Evolutionary conservation across 1,140 invertebrate genomes (phyloP), one percentile per base, ranked within the genome.

Genomic region (Lamellibrachia luymesi): DNA sequence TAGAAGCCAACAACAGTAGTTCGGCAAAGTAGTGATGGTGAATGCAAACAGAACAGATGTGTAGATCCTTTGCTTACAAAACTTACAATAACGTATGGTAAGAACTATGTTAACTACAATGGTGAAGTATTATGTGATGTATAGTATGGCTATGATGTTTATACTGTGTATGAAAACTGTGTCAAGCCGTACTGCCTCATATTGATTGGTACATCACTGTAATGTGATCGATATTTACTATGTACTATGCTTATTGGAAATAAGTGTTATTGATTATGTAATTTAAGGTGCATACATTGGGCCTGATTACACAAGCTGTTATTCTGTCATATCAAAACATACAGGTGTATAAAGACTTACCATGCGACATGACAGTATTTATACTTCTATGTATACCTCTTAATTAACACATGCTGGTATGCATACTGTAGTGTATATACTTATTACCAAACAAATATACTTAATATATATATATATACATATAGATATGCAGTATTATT

Each of bases 381-480:
- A 22, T 92, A 27, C 13, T 50, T 49, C 27, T 90, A 49, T 51
- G n/a, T 27, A 93, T 27, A 38, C 56, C 38, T 51, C 49, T 38
- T 51, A 90, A 1, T 91, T 93, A 64, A 27, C 89, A 93, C 90
- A 22, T n/a, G 8, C 90, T 93, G 50, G 89, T 89, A 4, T 93
- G 8, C 56, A 51, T 92, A 50, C 91, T 25, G 25, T 27, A 50
- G 4, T 93, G n/a, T 92, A 51, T 92, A 50, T 93, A 50, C 50
- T 50, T 91, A 91, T 64, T 8, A 52, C 25, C 50, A 51, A 92
- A 91, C 64, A 92, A 49, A 92, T 93, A 91, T 93, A 91, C 13
- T 13, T 50, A 49, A 51, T 92, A 51, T 93, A 51, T 91, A 51
- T 93, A 51, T 91, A 51, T 93, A 49, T 93, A 91, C 50, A 27